Evolutionary conservation across 2,888 invertebrate genomes (phyloP).

Genomic region (Watsonalla cultraria): DNA sequence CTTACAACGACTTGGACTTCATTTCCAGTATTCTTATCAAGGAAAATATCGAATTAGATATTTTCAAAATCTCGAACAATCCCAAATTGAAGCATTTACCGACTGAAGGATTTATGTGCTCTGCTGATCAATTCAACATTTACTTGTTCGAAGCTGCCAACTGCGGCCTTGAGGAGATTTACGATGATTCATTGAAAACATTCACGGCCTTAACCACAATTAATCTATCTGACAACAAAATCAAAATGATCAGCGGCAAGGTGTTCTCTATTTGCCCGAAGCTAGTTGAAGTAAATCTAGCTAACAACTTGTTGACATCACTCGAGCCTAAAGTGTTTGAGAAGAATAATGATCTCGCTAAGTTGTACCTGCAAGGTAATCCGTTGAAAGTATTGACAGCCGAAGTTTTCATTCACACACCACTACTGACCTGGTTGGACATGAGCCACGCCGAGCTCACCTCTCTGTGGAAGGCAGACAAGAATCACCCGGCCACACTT

Average conservation of each 20-base stretch:
- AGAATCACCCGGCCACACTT: conserved; percentile 59
- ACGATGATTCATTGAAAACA: conserved; percentile 82
- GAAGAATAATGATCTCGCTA: conserved; percentile 81
- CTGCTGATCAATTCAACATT: conserved; percentile 79
- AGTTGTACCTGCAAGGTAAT: conserved; percentile 85
- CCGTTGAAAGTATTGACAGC: conserved; percentile 82
- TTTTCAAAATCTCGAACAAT: conserved; percentile 85
- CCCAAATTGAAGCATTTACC: conserved; percentile 83
- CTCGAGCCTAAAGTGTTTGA: conserved; percentile 82
- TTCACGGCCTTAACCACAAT: conserved; percentile 84
- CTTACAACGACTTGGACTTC: conserved; percentile 83
- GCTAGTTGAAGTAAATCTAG: conserved; percentile 84
- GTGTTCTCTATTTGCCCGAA: conserved; percentile 77
- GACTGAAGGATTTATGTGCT: conserved; percentile 81
- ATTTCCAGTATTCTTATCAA: conserved; percentile 84
- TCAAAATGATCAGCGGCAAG: conserved; percentile 74
- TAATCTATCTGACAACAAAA: conserved; percentile 83
- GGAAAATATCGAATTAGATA: conserved; percentile 83
- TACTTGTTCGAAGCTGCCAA: conserved; percentile 86
- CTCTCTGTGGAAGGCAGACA: conserved; percentile 81
- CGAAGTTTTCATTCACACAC: conserved; percentile 81
- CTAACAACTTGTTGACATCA: conserved; percentile 82
- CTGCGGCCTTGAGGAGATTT: conserved; percentile 82
- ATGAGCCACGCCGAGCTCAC: conserved; percentile 83
- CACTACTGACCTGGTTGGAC: conserved; percentile 82